Evolutionary conservation across 2,113 vertebrate species (phyloP).

Genomic region (Gobius niger): DNA sequence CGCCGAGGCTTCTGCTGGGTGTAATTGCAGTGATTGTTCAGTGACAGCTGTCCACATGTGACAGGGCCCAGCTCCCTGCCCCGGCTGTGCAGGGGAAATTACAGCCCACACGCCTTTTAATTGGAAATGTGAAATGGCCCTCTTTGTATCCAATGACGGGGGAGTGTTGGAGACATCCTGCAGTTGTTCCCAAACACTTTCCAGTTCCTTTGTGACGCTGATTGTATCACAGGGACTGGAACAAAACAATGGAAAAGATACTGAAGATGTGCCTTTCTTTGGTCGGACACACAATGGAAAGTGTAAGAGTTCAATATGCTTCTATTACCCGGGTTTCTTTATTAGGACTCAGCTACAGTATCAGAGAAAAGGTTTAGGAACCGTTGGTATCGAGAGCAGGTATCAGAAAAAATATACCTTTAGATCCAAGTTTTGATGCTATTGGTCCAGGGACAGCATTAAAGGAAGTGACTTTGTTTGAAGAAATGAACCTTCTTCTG

Average conservation of each 20-base stretch:
- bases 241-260: neutral
- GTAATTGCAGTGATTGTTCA: slow-evolving; percentile 8
- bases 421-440: too few relatives aligned
- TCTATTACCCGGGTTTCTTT: too few relatives aligned
- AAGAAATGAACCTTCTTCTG: too few relatives aligned
- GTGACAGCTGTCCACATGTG: slow-evolving; percentile 15
- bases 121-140: neutral
- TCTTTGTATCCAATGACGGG: slow-evolving; percentile 12
- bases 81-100: neutral
- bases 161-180: neutral
- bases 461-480: too few relatives aligned
- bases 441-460: too few relatives aligned
- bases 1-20: neutral
- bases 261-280: too few relatives aligned
- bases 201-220: neutral
- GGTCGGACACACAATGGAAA: too few relatives aligned
- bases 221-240: neutral
- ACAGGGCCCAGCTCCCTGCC: neutral
- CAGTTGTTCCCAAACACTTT: neutral
- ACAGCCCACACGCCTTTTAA: neutral
- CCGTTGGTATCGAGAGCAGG: too few relatives aligned
- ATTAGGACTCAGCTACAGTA: too few relatives aligned
- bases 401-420: too few relatives aligned
- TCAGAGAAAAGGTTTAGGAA: too few relatives aligned
- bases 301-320: too few relatives aligned